Evolutionary conservation across 2,888 invertebrate genomes (phyloP), one percentile per base, ranked within the genome.

Genomic region (Scaptodrosophila latifasciaeformis): DNA sequence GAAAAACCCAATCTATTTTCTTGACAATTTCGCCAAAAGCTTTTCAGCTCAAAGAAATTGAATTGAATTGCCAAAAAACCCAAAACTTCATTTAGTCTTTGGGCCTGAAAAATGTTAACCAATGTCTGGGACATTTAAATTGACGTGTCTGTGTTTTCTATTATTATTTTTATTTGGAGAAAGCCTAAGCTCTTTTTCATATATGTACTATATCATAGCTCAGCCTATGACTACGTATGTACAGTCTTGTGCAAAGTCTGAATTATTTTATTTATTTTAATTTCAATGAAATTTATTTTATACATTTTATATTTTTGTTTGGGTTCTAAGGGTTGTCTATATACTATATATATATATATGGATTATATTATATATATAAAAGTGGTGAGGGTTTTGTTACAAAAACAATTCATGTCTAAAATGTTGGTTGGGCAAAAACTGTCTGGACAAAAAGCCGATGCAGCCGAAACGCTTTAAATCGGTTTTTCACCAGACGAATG

Each of bases 251-350:
- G n/a, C n/a, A n/a, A n/a, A n/a, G n/a, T 24, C 24, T 5, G 24
- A 7, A 3, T 3, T 7, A 54, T 72, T 75, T 78, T 75, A 78
- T 75, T 78, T 75, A 78, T 78, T 75, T 75, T 75, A 78, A 75
- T 75, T 78, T 67, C 67, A 78, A 75, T 78, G 66, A 67, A 75
- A 78, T 75, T 70, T 78, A 75, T 75, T 78, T 78, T 75, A 75
- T 78, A 57, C 69, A 67, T n/a, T 47, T 47, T 45, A 45, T 45
- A 31, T 45, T 7, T 3, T 24, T 24, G 24, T 7, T 17, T 44
- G 44, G 27, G 10, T 17, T 39, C 10, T 17, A 12, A 13, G 10
- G 54, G 48, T 62, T 57, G 43, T 65, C 57, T 72, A 65, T 48
- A 27, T 59, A 54, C 30, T 51, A 45, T 2, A 31, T 18, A 12